Evolutionary conservation across 2,113 vertebrate species (phyloP).

Genomic region (Axis porcinus): DNA sequence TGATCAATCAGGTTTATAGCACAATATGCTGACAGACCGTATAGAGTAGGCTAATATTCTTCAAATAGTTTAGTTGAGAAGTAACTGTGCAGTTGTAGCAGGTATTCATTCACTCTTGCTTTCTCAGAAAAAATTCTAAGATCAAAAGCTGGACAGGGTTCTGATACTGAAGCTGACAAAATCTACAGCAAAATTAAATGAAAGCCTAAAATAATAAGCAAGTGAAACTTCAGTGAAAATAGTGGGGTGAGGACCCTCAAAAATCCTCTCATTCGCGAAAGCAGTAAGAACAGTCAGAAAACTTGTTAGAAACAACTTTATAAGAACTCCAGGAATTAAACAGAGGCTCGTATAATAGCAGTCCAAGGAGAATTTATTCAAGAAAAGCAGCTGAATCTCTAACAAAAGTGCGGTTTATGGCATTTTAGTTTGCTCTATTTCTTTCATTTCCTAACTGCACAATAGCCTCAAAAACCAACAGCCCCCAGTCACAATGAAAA

Average conservation of each 20-base stretch:
- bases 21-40: background rate
- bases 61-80: background rate
- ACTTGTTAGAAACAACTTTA: background rate
- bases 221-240: background rate
- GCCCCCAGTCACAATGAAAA: background rate
- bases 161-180: background rate
- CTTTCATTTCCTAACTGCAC: background rate
- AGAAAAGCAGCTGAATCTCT: background rate
- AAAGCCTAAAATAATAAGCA: background rate
- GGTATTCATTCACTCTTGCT: background rate
- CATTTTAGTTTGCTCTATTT: background rate
- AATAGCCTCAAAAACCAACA: background rate
- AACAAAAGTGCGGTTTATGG: background rate
- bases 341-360: background rate
- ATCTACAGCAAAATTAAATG: constrained; percentile 1
- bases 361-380: background rate
- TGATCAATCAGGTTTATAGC: background rate
- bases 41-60: background rate
- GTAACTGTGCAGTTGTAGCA: background rate
- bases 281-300: background rate
- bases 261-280: background rate
- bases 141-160: background rate
- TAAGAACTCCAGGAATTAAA: background rate
- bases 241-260: background rate
- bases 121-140: background rate